phyloP scores from a whole-genome alignment of 2,797 vertebrate species.

The Enteromius mattozi region DNA sequence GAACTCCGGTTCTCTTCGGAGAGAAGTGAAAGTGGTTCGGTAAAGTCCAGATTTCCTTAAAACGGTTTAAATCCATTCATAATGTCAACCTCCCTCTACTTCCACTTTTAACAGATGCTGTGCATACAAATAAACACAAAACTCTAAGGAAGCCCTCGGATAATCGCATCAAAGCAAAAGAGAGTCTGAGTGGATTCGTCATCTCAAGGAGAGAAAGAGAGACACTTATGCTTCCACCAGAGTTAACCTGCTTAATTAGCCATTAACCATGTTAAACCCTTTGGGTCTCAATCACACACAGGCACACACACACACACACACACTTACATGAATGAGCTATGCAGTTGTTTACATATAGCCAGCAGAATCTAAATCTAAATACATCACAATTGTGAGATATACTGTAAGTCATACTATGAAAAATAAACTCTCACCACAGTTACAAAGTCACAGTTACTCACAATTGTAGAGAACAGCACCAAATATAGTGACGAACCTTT shows the following conservation, averaged over 20 bases:
- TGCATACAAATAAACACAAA: constrained; percentile 42
- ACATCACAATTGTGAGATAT: neutral
- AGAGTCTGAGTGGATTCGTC: constrained; percentile 67
- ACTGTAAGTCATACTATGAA: neutral
- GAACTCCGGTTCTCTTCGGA: neutral
- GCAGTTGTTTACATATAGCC: neutral
- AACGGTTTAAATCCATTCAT: neutral
- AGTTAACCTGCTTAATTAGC: constrained; percentile 68
- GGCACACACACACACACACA: neutral
- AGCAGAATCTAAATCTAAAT: neutral
- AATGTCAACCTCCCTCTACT: constrained; percentile 17
- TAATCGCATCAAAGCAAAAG: constrained; percentile 63
- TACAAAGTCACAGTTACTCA: neutral
- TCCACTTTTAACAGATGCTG: constrained; percentile 2
- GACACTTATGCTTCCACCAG: constrained; percentile 56
- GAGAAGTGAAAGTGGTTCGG: constrained; percentile 23
- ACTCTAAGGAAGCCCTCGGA: constrained; percentile 38
- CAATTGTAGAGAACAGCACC: neutral
- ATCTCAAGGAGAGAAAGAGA: constrained; percentile 54
- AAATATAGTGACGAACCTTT: neutral
- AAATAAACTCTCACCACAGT: neutral
- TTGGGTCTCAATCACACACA: constrained; percentile 8
- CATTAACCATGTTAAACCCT: constrained; percentile 64
- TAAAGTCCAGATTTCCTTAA: neutral
- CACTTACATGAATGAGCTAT: neutral